Conservation (phyloP, 2,113 vertebrate species). For the Tragelaphus scriptus region DNA sequence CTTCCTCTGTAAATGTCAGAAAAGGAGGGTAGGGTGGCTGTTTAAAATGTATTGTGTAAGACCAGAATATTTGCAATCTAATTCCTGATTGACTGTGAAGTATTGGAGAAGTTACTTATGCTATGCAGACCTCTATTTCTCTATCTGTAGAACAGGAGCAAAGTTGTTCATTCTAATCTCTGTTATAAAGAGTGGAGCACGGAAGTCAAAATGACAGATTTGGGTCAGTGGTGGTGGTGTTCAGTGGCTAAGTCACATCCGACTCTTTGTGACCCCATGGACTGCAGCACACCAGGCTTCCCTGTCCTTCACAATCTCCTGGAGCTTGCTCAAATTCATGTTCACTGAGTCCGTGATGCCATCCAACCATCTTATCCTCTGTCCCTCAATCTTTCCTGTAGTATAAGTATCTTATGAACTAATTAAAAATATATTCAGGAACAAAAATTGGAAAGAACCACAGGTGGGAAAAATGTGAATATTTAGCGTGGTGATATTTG, state of each 20-base stretch:
- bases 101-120: neutral
- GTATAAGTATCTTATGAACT: neutral
- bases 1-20: neutral
- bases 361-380: neutral
- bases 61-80: neutral
- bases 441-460: neutral
- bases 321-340: neutral
- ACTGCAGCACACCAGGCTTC: neutral
- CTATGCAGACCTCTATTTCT: neutral
- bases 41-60: neutral
- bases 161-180: neutral
- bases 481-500: neutral
- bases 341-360: neutral
- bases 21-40: neutral
- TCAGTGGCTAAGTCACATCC: neutral
- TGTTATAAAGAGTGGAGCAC: neutral
- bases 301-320: neutral
- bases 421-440: neutral
- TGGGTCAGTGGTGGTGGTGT: neutral
- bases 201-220: neutral
- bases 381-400: neutral
- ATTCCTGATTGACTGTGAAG: neutral
- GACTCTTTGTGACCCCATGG: neutral
- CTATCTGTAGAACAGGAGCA: neutral
- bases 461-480: neutral